Evolutionary conservation across 1,140 invertebrate species (phyloP).

Genomic region (Trichonephila clavipes): DNA sequence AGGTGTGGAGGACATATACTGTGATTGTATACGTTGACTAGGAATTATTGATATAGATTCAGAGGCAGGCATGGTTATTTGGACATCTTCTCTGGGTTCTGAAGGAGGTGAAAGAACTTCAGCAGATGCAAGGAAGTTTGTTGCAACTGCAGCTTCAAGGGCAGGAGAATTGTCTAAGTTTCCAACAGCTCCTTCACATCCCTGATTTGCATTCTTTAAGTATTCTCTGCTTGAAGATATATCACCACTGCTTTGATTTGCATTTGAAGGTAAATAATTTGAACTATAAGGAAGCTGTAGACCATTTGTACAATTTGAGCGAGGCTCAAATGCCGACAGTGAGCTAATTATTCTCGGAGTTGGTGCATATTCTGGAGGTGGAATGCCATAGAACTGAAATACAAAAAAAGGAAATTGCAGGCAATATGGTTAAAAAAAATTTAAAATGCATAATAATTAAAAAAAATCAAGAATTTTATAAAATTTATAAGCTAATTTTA

Average conservation of each 20-base stretch:
- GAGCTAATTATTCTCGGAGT: not conserved
- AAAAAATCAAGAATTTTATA: too few species aligned
- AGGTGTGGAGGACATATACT: conserved; percentile 42
- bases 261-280: conserved; percentile 1
- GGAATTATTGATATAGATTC: not conserved
- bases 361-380: conserved; percentile 65
- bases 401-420: not conserved
- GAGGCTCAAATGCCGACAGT: conserved; percentile 1
- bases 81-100: not conserved
- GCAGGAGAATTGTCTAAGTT: not conserved
- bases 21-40: not conserved
- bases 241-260: not conserved
- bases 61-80: not conserved
- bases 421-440: not conserved
- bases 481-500: too few species aligned
- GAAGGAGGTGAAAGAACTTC: conserved; percentile 51
- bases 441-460: too few species aligned
- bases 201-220: not conserved
- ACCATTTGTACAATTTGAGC: not conserved
- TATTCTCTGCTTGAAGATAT: not conserved
- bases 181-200: not conserved
- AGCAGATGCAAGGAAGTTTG: conserved; percentile 51
- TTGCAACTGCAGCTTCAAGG: not conserved
- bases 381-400: conserved; percentile 71
- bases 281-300: not conserved